Evolutionary conservation across 2,888 invertebrate genomes (phyloP), one percentile per base, ranked within the genome.

Genomic region (Pterostichus niger): DNA sequence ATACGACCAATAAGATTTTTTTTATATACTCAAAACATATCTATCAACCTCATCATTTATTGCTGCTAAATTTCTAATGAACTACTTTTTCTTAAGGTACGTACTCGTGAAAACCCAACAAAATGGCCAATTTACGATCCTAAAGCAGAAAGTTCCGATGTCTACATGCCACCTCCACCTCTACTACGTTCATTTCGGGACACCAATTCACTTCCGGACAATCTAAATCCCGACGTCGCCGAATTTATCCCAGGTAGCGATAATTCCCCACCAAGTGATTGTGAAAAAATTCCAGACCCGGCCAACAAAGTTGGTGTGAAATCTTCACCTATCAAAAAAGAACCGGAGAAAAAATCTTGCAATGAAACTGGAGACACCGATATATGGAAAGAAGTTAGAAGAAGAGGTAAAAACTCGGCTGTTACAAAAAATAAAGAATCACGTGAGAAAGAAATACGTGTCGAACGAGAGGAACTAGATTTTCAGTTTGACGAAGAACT

Each of bases 401-500:
- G 84, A 61, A 76, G 81, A 13, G 61, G 87, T 11, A 88, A 87
- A 85, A 86, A 68, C 83, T 49, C 82, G 82, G 46, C 84, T 77
- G 80, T 54, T 40, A 85, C 88, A 56, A 88, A 88, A 86, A 87
- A 87, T 81, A 90, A 89, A 78, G 90, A 90, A 83, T 88, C 88
- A 77, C 84, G 87, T 83, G 31, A 88, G 87, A 84, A 88, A 86
- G 85, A 87, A 86, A 75, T 83, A 84, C 52, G 87, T 40, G 85
- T 85, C 71, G 89, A 90, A 86, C 86, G 94, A 85, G 98, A 98
- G 90, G 98, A 98, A 89, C 91, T 98, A 85, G 97, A 98, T 90
- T 99, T 99, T 91, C 97, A 98, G 91, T 97, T 99, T 89, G 99
- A 99, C 88, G 99, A 99, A 91, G 99, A 99, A 90, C 91, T 98